Base-by-base conservation (phyloP, 2,113 vertebrate genomes). In the Fulmarus glacialis region DNA sequence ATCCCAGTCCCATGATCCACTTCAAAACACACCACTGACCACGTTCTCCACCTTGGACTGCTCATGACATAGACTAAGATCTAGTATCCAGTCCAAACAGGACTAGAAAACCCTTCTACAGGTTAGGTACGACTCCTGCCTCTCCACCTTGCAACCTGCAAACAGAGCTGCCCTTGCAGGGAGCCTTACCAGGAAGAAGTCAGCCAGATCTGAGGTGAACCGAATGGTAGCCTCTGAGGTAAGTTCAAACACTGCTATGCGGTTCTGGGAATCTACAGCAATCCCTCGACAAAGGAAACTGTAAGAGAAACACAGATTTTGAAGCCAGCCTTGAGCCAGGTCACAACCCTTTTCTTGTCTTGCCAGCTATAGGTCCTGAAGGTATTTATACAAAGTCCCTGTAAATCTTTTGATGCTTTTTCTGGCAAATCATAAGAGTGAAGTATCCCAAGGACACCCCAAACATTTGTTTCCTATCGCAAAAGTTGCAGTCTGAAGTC, bases 271-370 rank as follows among this genome's bases (percentile, higher is more conserved):
- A 38, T 99, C 99, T 9, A 99, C 80, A 63, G 98, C 98, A 6
- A 99, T 97, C 18, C 96, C 99, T 36, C 99, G 99, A 93, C 99
- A 99, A 96, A 99, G 98, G 98, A 99, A 99, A 96, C 99, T 99
- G 96, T 1, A 55, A 90, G 68, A 95, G 83, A 93, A 96, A 96
- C 91, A 87, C 50, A 36, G 38, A 58, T 27, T 50, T 60, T 87
- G 85, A 90, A 75, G 71, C 5, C 75, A 82, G 62, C 79, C 89
- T 85, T 62, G 70, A 59, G 68, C 74, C 53, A 14, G 70, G 89
- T 85, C 95, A 40, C 0, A 42, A 89, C 73, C 74, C 52, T 24
- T 19, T 87, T 92, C 91, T 96, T 92, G 74, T 55, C 79, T 79
- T 96, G 94, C 12, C 86, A 87, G 82, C 68, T 91, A 6, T n/a